Evolutionary conservation across 2,888 invertebrate genomes (phyloP).

Genomic region (Crocallis elinguaria): DNA sequence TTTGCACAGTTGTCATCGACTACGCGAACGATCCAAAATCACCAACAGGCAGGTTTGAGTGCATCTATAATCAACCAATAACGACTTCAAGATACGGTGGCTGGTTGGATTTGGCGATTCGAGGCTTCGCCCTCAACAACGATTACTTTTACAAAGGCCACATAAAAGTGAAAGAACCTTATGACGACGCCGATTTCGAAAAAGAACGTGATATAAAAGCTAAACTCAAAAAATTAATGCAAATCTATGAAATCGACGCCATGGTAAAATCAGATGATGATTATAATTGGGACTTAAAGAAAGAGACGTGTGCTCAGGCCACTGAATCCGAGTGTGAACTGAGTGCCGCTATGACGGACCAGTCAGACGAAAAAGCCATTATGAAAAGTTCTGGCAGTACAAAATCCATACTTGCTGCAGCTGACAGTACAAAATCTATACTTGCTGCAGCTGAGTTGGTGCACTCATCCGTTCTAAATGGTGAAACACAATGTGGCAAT

Average conservation of each 20-base stretch:
- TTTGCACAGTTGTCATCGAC: constrained; percentile 82
- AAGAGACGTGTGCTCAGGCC: constrained; percentile 38
- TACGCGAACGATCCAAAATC: constrained; percentile 63
- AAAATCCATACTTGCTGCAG: constrained; percentile 20
- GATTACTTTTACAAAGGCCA: constrained; percentile 71
- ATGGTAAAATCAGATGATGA: constrained; percentile 55
- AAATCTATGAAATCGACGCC: constrained; percentile 51
- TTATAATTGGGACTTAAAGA: constrained; percentile 17
- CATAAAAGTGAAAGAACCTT: constrained; percentile 51
- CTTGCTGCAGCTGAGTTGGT: too few species aligned
- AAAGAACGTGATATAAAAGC: constrained; percentile 52
- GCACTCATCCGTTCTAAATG: too few species aligned
- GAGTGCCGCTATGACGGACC: constrained; percentile 45
- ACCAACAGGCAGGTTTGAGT: constrained; percentile 86
- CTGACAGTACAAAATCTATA: too few species aligned
- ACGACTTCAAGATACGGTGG: constrained; percentile 56
- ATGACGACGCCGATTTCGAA: constrained; percentile 47
- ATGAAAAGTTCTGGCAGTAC: constrained; percentile 36
- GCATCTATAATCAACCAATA: constrained; percentile 75
- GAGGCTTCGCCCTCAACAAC: constrained; percentile 57
- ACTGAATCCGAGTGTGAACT: constrained; percentile 51
- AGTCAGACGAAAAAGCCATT: constrained; percentile 52
- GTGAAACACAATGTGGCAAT: constrained; percentile 26
- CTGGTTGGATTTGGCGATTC: constrained; percentile 56
- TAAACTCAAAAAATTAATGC: constrained; percentile 55